These are phyloP conservation scores for Orthonychiurus folsomi DNA, from an alignment of 2,888 invertebrate species.

Conservation along the genomic window DNA sequence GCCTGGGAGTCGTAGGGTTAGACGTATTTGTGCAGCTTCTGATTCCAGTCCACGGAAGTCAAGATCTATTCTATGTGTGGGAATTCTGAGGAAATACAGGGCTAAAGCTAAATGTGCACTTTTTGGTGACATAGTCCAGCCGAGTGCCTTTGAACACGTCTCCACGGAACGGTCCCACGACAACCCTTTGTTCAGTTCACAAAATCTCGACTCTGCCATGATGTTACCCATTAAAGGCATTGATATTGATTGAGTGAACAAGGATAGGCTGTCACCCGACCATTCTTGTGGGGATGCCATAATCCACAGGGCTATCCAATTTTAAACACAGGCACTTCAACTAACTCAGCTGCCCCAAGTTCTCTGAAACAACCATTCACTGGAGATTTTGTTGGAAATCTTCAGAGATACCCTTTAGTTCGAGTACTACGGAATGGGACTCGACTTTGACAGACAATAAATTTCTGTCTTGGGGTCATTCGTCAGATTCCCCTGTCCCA, in stretches of 20 bases:
- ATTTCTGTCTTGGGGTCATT: neutral
- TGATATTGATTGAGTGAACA: slow-evolving; percentile 1
- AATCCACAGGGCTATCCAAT: neutral
- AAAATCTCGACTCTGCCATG: neutral
- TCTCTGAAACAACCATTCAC: neutral
- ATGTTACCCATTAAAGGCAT: neutral
- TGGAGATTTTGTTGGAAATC: neutral
- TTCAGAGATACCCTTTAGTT: slow-evolving; percentile 1
- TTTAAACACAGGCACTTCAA: slow-evolving; percentile 1
- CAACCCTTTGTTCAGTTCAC: neutral
- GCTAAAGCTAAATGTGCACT: no score
- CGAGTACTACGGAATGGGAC: neutral
- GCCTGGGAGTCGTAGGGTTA: no score
- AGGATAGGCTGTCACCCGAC: neutral
- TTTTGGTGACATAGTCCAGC: no score
- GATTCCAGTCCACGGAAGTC: neutral
- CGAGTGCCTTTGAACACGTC: no score
- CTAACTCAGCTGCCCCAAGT: neutral
- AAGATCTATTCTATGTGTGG: no score
- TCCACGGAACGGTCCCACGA: neutral
- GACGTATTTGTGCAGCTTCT: no score
- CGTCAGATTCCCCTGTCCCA: neutral
- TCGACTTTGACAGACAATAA: neutral
- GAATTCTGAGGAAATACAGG: no score
- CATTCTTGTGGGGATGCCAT: neutral